These are phyloP conservation scores for Cybosia mesomella DNA, from an alignment of 2,888 invertebrate genomes.

Conservation along the genomic window DNA sequence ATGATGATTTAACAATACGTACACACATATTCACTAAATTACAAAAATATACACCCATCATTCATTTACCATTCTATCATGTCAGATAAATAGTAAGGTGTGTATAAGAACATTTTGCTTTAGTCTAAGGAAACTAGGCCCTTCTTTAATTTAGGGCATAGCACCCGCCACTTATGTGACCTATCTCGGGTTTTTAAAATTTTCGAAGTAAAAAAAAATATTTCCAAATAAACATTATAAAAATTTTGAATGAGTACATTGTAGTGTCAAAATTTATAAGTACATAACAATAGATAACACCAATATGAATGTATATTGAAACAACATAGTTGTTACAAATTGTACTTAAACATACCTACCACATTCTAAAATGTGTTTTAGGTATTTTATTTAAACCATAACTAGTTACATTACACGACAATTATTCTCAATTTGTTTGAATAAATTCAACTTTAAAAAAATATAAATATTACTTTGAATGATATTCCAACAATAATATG, in stretches of 20 bases:
- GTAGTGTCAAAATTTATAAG: slow-evolving; percentile 39
- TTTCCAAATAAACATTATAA: slow-evolving; percentile 35
- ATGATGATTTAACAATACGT: slow-evolving; percentile 34
- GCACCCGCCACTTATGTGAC: slow-evolving; percentile 35
- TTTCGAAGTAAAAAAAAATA: slow-evolving; percentile 28
- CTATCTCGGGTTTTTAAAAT: slow-evolving; percentile 15
- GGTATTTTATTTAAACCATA: slow-evolving; percentile 44
- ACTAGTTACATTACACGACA: slow-evolving; percentile 49
- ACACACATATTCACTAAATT: slow-evolving; percentile 45
- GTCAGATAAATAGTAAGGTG: slow-evolving; percentile 31
- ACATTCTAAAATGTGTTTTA: slow-evolving; percentile 55
- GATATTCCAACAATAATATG: slow-evolving; percentile 64
- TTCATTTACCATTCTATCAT: slow-evolving; percentile 37
- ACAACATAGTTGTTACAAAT: slow-evolving; percentile 85
- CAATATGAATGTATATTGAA: slow-evolving; percentile 42
- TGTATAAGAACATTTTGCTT: slow-evolving; percentile 35
- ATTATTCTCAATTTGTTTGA: slow-evolving; percentile 51
- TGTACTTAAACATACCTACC: slow-evolving; percentile 81
- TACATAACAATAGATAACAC: slow-evolving; percentile 42
- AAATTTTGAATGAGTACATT: slow-evolving; percentile 36
- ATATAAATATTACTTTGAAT: slow-evolving; percentile 57
- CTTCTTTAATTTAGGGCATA: slow-evolving; percentile 37
- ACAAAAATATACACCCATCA: slow-evolving; percentile 46
- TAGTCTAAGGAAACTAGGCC: slow-evolving; percentile 47
- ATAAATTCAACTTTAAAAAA: slow-evolving; percentile 52